A percentile compares a stretch with the other conserved stretches of the same genome.
Evolutionary conservation across 2,888 invertebrate genomes (phyloP).

Genomic region (Ceraclea dissimilis): DNA sequence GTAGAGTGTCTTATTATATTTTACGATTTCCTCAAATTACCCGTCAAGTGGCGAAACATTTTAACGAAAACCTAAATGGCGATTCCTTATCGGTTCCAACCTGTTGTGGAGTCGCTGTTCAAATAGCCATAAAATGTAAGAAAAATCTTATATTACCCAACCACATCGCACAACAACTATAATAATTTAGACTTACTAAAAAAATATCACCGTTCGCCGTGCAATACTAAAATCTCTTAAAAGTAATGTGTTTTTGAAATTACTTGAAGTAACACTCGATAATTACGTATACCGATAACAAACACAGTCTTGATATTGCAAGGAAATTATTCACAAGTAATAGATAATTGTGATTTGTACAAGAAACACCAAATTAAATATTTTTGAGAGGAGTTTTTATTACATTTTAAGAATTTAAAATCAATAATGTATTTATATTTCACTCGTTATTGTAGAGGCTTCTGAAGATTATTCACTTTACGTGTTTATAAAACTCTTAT

Average conservation of each 20-base stretch:
- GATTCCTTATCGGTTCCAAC: constrained; percentile 3
- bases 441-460: too few species aligned
- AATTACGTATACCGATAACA: too few species aligned
- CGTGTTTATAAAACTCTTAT: too few species aligned
- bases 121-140: neutral
- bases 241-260: neutral
- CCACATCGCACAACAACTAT: neutral
- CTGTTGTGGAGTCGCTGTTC: constrained; percentile 1
- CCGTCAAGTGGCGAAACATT: constrained; percentile 1
- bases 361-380: too few species aligned
- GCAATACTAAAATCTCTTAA: neutral
- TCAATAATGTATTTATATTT: too few species aligned
- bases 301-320: too few species aligned
- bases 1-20: constrained; percentile 3
- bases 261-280: too few species aligned
- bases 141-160: neutral
- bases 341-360: too few species aligned
- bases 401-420: too few species aligned
- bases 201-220: neutral
- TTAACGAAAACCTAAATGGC: constrained; percentile 2
- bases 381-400: too few species aligned
- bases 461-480: too few species aligned
- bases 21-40: constrained; percentile 6
- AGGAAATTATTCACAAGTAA: too few species aligned
- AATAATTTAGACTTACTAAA: neutral